Evolutionary conservation across 2,888 invertebrate genomes (phyloP), one percentile per base, ranked within the genome.

Genomic region (Cyaniris semiargus): DNA sequence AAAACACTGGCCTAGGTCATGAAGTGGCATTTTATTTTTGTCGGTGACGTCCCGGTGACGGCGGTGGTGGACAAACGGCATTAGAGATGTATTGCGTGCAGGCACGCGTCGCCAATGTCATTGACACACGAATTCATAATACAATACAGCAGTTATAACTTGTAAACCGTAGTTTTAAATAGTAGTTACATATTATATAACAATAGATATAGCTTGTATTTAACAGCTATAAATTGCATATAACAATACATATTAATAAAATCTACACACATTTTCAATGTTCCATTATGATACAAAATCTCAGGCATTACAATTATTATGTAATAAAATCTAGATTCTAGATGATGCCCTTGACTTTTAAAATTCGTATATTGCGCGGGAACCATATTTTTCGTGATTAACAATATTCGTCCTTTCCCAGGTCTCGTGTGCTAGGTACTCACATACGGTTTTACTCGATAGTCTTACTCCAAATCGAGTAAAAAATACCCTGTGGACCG

Each of bases 71-170:
- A 38, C 10, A 38, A 8, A 38, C 38, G 8, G 85, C 87, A 85
- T 89, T 89, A 89, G 87, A 82, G 85, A 82, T 82, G 85, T 80
- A 79, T 89, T 79, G 89, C 90, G 90, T 91, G 90, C 86, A 86
- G 83, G 83, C 86, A 89, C 85, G 89, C 87, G 83, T 84, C 89
- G 90, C 88, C 90, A 91, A 89, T 90, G 89, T 82, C 88, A 83
- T 83, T 80, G 81, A 81, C 79, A 78, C 81, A 79, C 79, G 71
- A 34, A 76, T 72, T 60, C 53, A 78, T 58, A 66, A 76, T 70
- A 66, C 66, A 66, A 60, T 60, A 60, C 8, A 15, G 27, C 66
- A 66, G 66, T 27, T 66, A 66, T 27, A 27, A 0, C 58, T 58
- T 21, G 21, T 21, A 44, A 44, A 13, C 44, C 44, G 44, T 44